Evolutionary conservation across 2,797 vertebrate species (phyloP).

Genomic region (Phoebastria nigripes): DNA sequence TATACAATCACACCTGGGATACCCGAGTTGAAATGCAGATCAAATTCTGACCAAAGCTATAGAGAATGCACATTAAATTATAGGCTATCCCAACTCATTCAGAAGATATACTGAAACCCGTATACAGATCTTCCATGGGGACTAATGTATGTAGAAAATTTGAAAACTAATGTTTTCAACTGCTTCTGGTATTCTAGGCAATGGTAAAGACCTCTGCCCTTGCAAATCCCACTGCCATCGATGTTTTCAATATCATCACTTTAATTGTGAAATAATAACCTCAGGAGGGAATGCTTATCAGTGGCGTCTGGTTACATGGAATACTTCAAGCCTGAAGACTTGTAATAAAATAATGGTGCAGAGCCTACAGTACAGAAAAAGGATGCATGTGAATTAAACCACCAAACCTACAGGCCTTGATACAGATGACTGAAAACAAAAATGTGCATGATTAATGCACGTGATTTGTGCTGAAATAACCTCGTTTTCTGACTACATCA

Average conservation of each 20-base stretch:
- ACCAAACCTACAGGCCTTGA: background rate
- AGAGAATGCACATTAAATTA: background rate
- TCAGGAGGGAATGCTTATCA: slow-evolving; percentile 48
- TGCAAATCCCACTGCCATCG: slow-evolving; percentile 26
- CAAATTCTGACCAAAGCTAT: background rate
- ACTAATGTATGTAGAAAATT: background rate
- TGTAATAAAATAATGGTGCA: background rate
- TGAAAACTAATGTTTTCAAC: background rate
- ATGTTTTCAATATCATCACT: slow-evolving; percentile 42
- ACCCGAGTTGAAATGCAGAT: background rate
- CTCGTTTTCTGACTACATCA: background rate
- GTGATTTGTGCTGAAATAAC: slow-evolving; percentile 44
- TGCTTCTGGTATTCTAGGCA: background rate
- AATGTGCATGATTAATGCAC: background rate
- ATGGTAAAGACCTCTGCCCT: slow-evolving; percentile 1
- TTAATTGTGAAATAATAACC: slow-evolving; percentile 58
- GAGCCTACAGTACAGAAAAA: background rate
- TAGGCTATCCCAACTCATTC: background rate
- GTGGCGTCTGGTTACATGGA: slow-evolving; percentile 17
- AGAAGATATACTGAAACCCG: background rate
- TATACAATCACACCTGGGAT: background rate
- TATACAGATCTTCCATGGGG: background rate
- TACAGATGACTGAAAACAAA: slow-evolving; percentile 27
- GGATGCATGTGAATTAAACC: background rate
- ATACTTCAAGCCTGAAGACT: slow-evolving; percentile 25